Conservation (phyloP, 1,140 invertebrate species). For the Phenacoccus solenopsis region DNA sequence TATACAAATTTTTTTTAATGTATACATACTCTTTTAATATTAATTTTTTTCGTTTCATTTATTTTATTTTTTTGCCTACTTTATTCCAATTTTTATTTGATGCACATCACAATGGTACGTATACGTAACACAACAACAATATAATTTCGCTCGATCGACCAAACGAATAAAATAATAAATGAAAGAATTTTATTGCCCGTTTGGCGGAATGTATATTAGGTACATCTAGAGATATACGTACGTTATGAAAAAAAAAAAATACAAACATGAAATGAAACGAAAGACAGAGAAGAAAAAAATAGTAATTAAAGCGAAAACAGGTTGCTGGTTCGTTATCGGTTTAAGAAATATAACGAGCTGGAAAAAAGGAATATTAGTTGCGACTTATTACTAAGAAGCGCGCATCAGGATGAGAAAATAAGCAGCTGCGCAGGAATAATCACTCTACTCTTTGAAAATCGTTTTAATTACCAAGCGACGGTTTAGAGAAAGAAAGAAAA, state of each 20-base stretch:
- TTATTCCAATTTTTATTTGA: too few species aligned
- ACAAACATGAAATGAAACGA: not conserved
- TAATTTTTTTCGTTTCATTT: too few species aligned
- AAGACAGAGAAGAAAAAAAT: not conserved
- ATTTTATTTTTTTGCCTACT: too few species aligned
- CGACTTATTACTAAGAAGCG: not conserved
- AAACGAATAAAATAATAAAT: too few species aligned
- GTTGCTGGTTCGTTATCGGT: slow-evolving; percentile 1
- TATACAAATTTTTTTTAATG: too few species aligned
- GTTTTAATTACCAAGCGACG: not conserved
- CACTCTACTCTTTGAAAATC: not conserved
- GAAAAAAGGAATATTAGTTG: not conserved
- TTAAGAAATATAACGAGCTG: not conserved
- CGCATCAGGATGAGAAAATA: not conserved
- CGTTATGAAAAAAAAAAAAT: not conserved
- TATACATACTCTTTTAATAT: too few species aligned
- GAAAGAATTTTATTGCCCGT: not conserved
- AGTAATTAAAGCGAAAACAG: slow-evolving; percentile 2
- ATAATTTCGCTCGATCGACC: too few species aligned
- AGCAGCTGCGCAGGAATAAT: not conserved
- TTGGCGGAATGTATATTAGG: not conserved
- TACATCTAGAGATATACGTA: too few species aligned
- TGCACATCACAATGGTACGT: too few species aligned
- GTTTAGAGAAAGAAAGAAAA: not conserved
- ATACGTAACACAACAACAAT: too few species aligned